These are phyloP conservation scores for Candoia aspera DNA, from an alignment of 2,113 vertebrate genomes.

Conservation along the genomic window DNA sequence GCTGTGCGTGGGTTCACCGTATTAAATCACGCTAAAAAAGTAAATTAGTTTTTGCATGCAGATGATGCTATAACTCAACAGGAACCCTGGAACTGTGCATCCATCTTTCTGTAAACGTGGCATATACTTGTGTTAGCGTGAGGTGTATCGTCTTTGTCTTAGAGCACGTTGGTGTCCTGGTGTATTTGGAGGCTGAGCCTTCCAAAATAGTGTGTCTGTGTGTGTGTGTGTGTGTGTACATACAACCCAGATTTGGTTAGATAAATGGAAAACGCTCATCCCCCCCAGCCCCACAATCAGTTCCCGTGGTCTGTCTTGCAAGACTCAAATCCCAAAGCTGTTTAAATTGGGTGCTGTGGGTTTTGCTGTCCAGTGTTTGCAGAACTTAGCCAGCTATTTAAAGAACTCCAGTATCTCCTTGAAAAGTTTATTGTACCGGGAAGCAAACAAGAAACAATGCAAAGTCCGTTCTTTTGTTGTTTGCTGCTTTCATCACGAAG, in stretches of 20 bases:
- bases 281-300: not conserved
- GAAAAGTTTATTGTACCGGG: not conserved
- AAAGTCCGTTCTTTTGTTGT: not conserved
- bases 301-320: conserved; percentile 3
- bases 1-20: not conserved
- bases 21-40: not conserved
- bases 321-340: conserved; percentile 4
- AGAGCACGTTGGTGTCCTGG: not conserved
- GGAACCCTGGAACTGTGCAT: not conserved
- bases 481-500: not conserved
- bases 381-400: conserved; percentile 28
- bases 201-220: not conserved
- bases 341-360: conserved; percentile 45
- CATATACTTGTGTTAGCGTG: not conserved
- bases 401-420: conserved; percentile 19
- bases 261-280: conserved; percentile 13
- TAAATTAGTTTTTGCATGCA: not conserved
- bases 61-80: not conserved
- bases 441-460: not conserved
- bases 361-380: conserved; percentile 34
- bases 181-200: not conserved
- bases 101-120: not conserved
- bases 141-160: not conserved
- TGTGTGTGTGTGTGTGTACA: not conserved
- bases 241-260: not conserved